Conservation (phyloP, 92 coral and sea anemone genomes). For the Ricordea florida region DNA sequence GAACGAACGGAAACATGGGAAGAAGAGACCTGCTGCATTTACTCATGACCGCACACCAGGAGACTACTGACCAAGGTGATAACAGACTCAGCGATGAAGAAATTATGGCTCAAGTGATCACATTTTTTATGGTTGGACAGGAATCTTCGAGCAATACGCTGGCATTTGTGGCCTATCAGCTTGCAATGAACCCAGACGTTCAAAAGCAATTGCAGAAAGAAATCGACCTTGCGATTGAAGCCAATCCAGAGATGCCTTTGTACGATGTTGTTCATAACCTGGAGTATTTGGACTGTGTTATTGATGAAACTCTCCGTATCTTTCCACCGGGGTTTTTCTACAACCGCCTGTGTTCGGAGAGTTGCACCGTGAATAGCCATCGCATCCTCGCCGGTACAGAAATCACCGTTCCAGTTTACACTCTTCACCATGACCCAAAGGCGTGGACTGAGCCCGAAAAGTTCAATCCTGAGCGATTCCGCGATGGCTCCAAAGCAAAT, state of each 20-base stretch:
- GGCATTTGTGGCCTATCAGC: constrained; percentile 50
- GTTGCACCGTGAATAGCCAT: constrained; percentile 38
- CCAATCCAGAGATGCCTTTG: constrained; percentile 50
- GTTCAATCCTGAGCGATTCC: constrained; percentile 79
- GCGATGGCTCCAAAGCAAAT: constrained; percentile 59
- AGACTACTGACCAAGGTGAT: constrained; percentile 35
- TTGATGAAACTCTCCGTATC: constrained; percentile 64
- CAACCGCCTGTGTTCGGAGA: constrained; percentile 46
- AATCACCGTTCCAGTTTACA: constrained; percentile 54
- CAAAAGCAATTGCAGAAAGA: constrained; percentile 49
- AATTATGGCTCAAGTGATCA: constrained; percentile 38
- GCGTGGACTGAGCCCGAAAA: constrained; percentile 73
- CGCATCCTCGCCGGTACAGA: constrained; percentile 63
- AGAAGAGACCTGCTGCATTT: constrained; percentile 12
- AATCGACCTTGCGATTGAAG: constrained; percentile 35
- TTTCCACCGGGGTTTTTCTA: constrained; percentile 46
- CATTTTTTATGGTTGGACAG: constrained; percentile 49
- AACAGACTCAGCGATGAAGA: constrained; percentile 47
- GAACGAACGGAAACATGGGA: not conserved
- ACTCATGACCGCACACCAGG: constrained; percentile 16
- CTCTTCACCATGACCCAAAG: constrained; percentile 67
- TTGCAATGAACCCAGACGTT: constrained; percentile 67
- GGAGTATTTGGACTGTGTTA: constrained; percentile 77
- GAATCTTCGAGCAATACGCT: constrained; percentile 60
- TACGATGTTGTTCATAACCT: constrained; percentile 68